Conservation (phyloP, 2,797 vertebrate genomes). For the Sphenodon punctatus region DNA sequence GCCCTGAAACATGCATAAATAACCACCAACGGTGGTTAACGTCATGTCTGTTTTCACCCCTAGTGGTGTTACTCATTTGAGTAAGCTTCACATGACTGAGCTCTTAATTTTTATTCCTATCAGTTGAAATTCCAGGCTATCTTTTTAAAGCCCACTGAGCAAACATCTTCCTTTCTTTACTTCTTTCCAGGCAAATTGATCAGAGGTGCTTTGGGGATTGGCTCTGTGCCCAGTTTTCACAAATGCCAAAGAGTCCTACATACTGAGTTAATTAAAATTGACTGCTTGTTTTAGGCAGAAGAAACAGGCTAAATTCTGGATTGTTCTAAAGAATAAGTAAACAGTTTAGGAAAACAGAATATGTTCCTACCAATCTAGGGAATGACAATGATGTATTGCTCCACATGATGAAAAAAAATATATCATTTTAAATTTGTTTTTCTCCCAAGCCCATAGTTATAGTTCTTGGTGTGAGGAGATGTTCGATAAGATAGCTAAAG, state of each 20-base stretch:
- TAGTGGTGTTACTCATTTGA: background rate
- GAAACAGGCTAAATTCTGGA: constrained; percentile 60
- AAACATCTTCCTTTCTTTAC: constrained; percentile 60
- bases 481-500: too few species aligned
- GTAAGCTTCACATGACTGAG: background rate
- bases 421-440: too few species aligned
- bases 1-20: too few species aligned
- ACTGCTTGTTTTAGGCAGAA: constrained; percentile 76
- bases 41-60: too few species aligned
- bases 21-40: too few species aligned
- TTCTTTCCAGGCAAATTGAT: constrained; percentile 74
- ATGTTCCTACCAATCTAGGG: constrained; percentile 36
- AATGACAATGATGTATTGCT: constrained; percentile 37
- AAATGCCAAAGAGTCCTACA: constrained; percentile 70
- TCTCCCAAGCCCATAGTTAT: too few species aligned
- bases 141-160: constrained; percentile 46
- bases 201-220: constrained; percentile 68
- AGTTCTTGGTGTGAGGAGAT: too few species aligned
- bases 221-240: constrained; percentile 71
- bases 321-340: constrained; percentile 63
- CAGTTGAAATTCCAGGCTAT: constrained; percentile 41
- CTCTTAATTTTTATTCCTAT: constrained; percentile 62
- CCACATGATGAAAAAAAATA: background rate
- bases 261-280: constrained; percentile 82
- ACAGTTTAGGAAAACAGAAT: constrained; percentile 67